Evolutionary conservation across 2,797 vertebrate genomes (phyloP).

Genomic region (Arnoldichthys spilopterus): DNA sequence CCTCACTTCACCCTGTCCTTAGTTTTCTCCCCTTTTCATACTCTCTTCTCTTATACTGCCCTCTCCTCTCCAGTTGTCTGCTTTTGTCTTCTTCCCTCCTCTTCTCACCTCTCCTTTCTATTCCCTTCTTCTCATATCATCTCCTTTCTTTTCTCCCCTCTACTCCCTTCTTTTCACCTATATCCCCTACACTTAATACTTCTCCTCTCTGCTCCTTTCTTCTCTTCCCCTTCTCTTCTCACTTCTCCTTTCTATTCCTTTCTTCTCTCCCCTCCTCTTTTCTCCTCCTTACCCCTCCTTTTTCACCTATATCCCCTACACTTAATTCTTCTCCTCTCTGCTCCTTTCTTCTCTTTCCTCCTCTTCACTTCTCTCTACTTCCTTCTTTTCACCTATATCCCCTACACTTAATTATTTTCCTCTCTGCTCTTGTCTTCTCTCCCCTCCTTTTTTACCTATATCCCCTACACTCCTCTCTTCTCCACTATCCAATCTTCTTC

Average conservation of each 20-base stretch:
- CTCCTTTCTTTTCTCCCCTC: neutral
- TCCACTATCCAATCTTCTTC: neutral
- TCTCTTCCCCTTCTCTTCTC: neutral
- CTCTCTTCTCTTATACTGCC: neutral
- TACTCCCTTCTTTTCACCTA: neutral
- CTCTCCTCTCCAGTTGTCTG: neutral
- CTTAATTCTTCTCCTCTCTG: too few relatives aligned
- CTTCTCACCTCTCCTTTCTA: neutral
- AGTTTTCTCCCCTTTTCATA: neutral
- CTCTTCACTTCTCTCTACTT: neutral
- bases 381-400: too few relatives aligned
- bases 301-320: too few relatives aligned
- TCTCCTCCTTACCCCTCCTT: too few relatives aligned
- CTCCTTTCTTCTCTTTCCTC: neutral
- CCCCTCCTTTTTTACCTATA: neutral
- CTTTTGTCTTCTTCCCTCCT: too few relatives aligned
- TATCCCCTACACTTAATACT: too few relatives aligned
- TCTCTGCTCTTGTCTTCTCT: neutral
- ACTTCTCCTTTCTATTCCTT: neutral
- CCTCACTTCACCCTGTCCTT: neutral
- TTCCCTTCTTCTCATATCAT: neutral
- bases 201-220: neutral
- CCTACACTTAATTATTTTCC: too few relatives aligned
- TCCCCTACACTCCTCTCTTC: conserved; percentile 32
- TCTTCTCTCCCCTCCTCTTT: neutral